Evolutionary conservation across 2,113 vertebrate genomes (phyloP).

Genomic region (Cynoglossus semilaevis): DNA sequence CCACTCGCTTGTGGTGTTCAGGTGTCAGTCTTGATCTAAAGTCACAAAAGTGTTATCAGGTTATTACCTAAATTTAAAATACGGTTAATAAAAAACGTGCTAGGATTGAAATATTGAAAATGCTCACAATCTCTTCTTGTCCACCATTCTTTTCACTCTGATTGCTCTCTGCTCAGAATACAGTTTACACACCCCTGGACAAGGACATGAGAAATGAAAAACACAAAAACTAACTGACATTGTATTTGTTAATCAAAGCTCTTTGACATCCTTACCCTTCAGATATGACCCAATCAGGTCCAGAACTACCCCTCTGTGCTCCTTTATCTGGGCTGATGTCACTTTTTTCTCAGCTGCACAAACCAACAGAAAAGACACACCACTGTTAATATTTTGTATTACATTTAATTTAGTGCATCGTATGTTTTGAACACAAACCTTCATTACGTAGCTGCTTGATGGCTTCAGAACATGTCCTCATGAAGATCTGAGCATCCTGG

Average conservation of each 20-base stretch:
- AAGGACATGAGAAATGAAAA: constrained; percentile 1
- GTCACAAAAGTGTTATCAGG: not conserved
- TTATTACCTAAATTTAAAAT: too few relatives aligned
- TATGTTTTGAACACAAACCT: constrained; percentile 61
- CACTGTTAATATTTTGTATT: not conserved
- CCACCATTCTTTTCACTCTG: constrained; percentile 90
- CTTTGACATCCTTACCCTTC: constrained; percentile 78
- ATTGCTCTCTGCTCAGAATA: constrained; percentile 97
- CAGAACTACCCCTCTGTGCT: constrained; percentile 86
- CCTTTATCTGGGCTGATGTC: constrained; percentile 85
- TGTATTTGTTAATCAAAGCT: too few relatives aligned
- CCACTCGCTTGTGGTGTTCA: constrained; percentile 74
- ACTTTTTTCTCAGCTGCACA: constrained; percentile 80
- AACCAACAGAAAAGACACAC: constrained; percentile 6
- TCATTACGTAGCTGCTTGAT: constrained; percentile 88
- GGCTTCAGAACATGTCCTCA: constrained; percentile 92
- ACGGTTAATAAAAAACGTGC: not conserved
- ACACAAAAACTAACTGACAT: too few relatives aligned
- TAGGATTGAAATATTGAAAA: not conserved
- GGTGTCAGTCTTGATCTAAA: constrained; percentile 88
- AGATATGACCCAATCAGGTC: constrained; percentile 90
- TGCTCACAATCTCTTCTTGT: constrained; percentile 96
- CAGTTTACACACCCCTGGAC: constrained; percentile 90
- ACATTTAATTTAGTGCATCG: not conserved
- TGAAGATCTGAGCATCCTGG: constrained; percentile 95